A percentile compares a stretch with the other conserved stretches of the same genome.
These are phyloP conservation scores for Drosophila littoralis DNA, from an alignment of 1,140 invertebrate genomes.

Conservation along the genomic window DNA sequence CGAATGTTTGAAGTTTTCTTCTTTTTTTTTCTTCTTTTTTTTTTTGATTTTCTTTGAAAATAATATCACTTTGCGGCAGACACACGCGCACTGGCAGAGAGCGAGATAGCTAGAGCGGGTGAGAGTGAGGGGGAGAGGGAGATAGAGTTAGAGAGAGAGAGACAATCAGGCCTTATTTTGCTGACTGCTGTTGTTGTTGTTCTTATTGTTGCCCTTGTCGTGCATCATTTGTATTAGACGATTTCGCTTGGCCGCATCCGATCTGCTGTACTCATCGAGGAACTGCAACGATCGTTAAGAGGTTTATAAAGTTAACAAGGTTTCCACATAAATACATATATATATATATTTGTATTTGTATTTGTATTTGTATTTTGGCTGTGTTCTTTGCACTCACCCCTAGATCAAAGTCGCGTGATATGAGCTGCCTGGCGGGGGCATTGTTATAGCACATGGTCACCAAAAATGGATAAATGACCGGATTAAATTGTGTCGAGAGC, in stretches of 20 bases:
- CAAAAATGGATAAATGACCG: constrained; percentile 94
- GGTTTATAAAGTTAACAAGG: constrained; percentile 10
- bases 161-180: constrained; percentile 5
- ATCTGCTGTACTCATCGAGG: constrained; percentile 88
- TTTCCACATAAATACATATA: not conserved
- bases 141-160: not conserved
- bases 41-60: constrained; percentile 75
- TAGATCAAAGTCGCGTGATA: constrained; percentile 77
- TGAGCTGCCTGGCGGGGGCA: constrained; percentile 64
- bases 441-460: constrained; percentile 86
- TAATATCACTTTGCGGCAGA: constrained; percentile 70
- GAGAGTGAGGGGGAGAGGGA: constrained; percentile 19
- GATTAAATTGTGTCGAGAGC: constrained; percentile 86
- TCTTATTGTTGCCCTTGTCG: constrained; percentile 41
- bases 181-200: constrained; percentile 31
- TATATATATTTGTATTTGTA: not conserved
- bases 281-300: constrained; percentile 84
- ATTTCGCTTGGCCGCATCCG: constrained; percentile 87
- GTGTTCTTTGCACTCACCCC: constrained; percentile 52
- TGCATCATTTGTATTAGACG: constrained; percentile 85
- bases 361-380: not conserved
- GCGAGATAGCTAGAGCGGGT: no score
- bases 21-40: constrained; percentile 26
- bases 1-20: constrained; percentile 70
- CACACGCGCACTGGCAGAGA: not conserved